Evolutionary conservation across 2,797 vertebrate genomes (phyloP).

Genomic region (Peromyscus eremicus): DNA sequence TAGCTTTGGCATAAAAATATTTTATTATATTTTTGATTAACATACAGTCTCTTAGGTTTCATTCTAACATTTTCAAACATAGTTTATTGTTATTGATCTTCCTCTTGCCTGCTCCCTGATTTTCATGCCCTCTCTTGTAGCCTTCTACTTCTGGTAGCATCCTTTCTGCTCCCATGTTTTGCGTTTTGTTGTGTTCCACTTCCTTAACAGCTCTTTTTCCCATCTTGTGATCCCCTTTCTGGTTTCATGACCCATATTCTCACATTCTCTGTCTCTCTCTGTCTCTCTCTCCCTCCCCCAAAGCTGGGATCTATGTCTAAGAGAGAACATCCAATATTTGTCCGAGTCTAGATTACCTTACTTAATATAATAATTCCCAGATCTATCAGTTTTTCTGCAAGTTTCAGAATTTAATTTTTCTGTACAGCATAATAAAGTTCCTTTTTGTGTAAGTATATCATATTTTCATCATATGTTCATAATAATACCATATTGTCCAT

Average conservation of each 20-base stretch:
- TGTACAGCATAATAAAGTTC: neutral
- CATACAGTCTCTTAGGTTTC: neutral
- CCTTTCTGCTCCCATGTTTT: neutral
- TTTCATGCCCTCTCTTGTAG: neutral
- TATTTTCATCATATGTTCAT: neutral
- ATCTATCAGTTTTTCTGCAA: neutral
- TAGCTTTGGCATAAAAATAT: constrained; percentile 52
- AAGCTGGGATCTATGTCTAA: neutral
- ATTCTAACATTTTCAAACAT: neutral
- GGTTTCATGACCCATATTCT: neutral
- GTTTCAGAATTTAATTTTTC: constrained; percentile 5
- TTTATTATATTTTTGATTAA: neutral
- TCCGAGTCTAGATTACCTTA: neutral
- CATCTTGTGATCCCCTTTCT: neutral
- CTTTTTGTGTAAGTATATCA: neutral
- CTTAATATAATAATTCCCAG: neutral
- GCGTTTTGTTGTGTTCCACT: neutral
- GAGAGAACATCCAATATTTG: neutral
- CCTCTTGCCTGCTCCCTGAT: neutral
- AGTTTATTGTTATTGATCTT: neutral
- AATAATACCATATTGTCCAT: neutral
- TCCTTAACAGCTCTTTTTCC: neutral
- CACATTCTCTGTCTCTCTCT: too few relatives aligned
- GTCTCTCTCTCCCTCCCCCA: neutral
- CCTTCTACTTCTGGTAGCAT: neutral